A percentile compares a stretch with the other conserved stretches of the same genome.
Conservation (phyloP, 2,113 vertebrate genomes). For the Hypanus sabinus region DNA sequence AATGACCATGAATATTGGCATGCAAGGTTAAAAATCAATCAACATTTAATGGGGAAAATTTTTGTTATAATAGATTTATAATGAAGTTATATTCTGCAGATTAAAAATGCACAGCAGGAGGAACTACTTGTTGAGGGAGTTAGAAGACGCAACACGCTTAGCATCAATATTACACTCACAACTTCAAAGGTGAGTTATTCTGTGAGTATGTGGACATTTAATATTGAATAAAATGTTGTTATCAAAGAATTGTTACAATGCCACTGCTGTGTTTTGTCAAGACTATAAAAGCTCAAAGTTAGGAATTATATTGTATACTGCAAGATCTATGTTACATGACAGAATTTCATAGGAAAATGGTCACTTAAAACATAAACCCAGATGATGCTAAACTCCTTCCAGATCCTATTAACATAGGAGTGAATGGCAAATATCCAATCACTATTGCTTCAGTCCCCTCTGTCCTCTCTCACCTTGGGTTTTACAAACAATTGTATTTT, state of each 20-base stretch:
- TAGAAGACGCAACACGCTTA: slow-evolving; percentile 82
- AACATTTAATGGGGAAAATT: background rate
- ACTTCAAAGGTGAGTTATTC: slow-evolving; percentile 73
- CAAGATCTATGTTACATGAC: too few species aligned
- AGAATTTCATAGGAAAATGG: too few species aligned
- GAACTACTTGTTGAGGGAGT: slow-evolving; percentile 80
- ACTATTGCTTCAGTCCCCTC: too few species aligned
- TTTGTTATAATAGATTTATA: background rate
- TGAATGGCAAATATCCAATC: too few species aligned
- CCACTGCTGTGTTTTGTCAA: too few species aligned
- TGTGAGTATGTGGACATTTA: background rate
- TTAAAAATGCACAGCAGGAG: slow-evolving; percentile 81
- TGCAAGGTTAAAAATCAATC: background rate
- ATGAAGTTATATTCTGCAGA: slow-evolving; percentile 50
- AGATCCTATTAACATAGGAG: too few species aligned
- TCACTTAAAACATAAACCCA: too few species aligned
- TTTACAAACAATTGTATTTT: too few species aligned
- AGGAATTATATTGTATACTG: too few species aligned
- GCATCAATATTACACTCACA: slow-evolving; percentile 72
- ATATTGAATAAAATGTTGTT: background rate
- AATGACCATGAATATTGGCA: background rate
- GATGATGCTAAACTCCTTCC: too few species aligned
- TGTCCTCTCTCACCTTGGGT: too few species aligned
- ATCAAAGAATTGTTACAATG: background rate
- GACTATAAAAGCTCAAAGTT: too few species aligned